Base-by-base conservation (phyloP, 2,888 invertebrate genomes). In the Linnaemya tessellans region DNA sequence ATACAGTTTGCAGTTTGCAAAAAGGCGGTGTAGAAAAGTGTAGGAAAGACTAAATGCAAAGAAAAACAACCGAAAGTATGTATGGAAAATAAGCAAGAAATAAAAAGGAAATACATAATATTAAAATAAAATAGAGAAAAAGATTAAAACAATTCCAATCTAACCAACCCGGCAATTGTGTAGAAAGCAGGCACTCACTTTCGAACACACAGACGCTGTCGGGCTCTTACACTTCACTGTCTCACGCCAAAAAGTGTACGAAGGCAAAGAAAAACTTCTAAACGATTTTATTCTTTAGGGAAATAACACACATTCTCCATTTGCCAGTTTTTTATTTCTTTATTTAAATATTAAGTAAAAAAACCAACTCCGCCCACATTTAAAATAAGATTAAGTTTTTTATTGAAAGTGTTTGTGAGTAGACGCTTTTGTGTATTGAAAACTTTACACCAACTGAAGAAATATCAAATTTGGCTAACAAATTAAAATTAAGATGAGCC, bases 61-160 rank as follows among this genome's bases (percentile, higher is more conserved):
- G 22, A 65, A 25, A 10, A 35, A 70, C 1, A 56, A 58, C 3
- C 15, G n/a, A 15, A 43, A 80, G 0, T 30, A 8, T 35, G 10
- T 70, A 11, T 22, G 51, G 20, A 62, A 79, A 68, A 51, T 18
- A 74, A 67, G 58, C 18, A 60, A 60, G 35, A 58, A 82, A 68
- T 71, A 80, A 68, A 51, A 80, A 77, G 54, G 58, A 80, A 82
- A 74, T 78, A 77, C 77, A 78, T 80, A 77, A 79, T 83, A 86
- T 87, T 90, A 89, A 89, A 90, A 89, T 90, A 90, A 90, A 90
- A 89, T 83, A 80, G 88, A 88, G 88, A 89, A 85, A 87, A 87
- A 46, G 70, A 85, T 82, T 79, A 85, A 74, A 82, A 78, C 64
- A 74, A 77, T 78, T 77, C 87, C 81, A 54, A 64, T 64, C 83